A percentile compares a stretch with the other conserved stretches of the same genome.
These are phyloP conservation scores for Rhagoletis zephyria DNA, from an alignment of 1,140 invertebrate genomes.

Conservation along the genomic window DNA sequence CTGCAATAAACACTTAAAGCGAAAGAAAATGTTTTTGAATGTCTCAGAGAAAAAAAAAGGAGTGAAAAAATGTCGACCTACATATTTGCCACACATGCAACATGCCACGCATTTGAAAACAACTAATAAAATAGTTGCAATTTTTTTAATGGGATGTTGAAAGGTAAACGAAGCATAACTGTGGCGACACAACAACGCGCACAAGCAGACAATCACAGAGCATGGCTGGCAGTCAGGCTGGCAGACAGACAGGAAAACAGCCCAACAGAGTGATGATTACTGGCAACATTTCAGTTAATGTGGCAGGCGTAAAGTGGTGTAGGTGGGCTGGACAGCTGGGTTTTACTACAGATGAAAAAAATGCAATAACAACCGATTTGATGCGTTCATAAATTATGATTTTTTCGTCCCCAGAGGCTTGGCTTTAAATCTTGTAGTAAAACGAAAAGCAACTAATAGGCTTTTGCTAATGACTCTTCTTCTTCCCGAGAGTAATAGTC, in stretches of 20 bases:
- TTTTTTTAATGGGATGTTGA: conserved; percentile 38
- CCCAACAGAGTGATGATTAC: conserved; percentile 34
- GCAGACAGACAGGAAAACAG: background rate
- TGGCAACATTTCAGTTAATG: conserved; percentile 9
- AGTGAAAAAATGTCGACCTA: background rate
- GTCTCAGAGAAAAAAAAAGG: background rate
- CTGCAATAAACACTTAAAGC: conserved; percentile 34
- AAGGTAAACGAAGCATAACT: conserved; percentile 23
- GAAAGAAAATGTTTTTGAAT: background rate
- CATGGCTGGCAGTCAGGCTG: background rate
- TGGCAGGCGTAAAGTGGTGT: background rate
- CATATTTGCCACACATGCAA: conserved; percentile 23
- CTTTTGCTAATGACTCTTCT: background rate
- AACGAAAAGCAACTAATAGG: too few relatives aligned
- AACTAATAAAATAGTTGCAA: conserved; percentile 43
- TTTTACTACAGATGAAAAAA: background rate
- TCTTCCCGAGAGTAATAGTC: background rate
- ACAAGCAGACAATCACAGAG: background rate
- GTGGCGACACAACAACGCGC: background rate
- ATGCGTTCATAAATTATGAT: conserved; percentile 31
- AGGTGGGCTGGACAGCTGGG: background rate
- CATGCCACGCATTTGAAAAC: conserved; percentile 30
- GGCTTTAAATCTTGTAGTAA: too few relatives aligned
- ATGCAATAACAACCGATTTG: background rate
- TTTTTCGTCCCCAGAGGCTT: background rate